These are phyloP conservation scores for Oreochromis spilurus DNA, from an alignment of 2,113 vertebrate species.

Conservation along the genomic window DNA sequence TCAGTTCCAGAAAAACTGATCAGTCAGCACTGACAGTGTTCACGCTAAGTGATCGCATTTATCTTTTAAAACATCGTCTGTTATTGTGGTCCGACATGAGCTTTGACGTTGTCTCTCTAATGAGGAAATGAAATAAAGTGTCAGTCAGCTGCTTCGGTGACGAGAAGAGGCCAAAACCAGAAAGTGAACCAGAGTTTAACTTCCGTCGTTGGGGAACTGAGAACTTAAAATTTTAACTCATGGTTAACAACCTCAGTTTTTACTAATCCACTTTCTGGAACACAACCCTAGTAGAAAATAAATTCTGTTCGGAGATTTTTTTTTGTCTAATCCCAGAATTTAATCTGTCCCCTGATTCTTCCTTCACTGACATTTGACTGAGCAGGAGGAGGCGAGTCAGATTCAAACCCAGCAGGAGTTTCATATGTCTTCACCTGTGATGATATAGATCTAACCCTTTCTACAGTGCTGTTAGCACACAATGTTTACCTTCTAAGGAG, in stretches of 20 bases:
- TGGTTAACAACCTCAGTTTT: neutral
- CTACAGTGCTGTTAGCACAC: neutral
- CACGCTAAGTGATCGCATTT: neutral
- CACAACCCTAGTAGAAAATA: neutral
- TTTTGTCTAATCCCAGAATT: neutral
- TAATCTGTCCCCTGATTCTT: neutral
- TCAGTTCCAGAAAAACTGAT: neutral
- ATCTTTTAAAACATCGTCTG: neutral
- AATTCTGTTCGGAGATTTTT: fast-evolving
- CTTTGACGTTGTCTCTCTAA: neutral
- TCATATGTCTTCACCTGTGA: neutral
- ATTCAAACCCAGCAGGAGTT: neutral
- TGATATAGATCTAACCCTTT: neutral
- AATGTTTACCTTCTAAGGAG: neutral
- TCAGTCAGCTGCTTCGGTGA: neutral
- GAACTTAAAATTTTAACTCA: neutral
- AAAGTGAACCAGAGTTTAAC: neutral
- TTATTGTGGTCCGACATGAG: neutral
- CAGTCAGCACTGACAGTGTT: neutral
- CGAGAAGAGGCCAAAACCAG: neutral
- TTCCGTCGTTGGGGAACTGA: neutral
- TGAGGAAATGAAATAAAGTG: neutral
- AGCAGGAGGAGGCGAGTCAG: neutral
- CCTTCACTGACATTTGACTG: neutral
- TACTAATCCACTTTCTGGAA: neutral